Base-by-base conservation (phyloP, 2,797 vertebrate genomes). In the Neostethus bicornis region DNA sequence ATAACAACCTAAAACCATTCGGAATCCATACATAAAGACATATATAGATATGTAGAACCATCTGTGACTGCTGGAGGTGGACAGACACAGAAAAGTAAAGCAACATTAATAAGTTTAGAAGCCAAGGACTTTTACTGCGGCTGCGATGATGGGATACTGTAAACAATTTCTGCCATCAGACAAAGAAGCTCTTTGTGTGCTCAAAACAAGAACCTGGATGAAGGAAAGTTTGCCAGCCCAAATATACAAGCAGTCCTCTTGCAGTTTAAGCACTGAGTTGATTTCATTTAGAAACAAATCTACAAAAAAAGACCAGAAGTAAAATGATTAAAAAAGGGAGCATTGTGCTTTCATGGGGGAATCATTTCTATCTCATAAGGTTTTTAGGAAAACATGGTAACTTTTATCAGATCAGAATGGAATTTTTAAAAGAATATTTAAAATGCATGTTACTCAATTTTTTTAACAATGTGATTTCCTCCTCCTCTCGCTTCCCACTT, bases 121-220 rank as follows among this genome's bases (percentile, higher is more conserved):
- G 66, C 35, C 70, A 72, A 50, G 11, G 57, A 84, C 62, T 80
- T 75, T 75, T 19, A 60, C 68, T 51, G 19, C 75, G 85, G 47
- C 70, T 64, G 51, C 66, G 77, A 24, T 25, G 42, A 67, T 69
- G 61, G 62, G 85, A 85, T 82, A 78, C 76, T 79, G 81, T 75
- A 67, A 87, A 85, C 71, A 75, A 43, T 67, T 73, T 64, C 61
- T 73, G 68, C 42, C 29, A 20, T 64, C 43, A 43, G 47, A 92
- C 88, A 91, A 90, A 88, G 83, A 32, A 52, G 37, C 50, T 70
- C 74, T 81, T 89, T 91, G 88, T 91, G 65, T 77, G 46, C 63
- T 50, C 11, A 21, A 35, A 58, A 70, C 47, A 54, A 73, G 73
- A 85, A 91, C 80, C 77, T 79, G 73, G 62, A 66, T 73, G 73